These are phyloP conservation scores for Oreotrochilus melanogaster DNA, from an alignment of 2,113 vertebrate genomes.

Conservation along the genomic window DNA sequence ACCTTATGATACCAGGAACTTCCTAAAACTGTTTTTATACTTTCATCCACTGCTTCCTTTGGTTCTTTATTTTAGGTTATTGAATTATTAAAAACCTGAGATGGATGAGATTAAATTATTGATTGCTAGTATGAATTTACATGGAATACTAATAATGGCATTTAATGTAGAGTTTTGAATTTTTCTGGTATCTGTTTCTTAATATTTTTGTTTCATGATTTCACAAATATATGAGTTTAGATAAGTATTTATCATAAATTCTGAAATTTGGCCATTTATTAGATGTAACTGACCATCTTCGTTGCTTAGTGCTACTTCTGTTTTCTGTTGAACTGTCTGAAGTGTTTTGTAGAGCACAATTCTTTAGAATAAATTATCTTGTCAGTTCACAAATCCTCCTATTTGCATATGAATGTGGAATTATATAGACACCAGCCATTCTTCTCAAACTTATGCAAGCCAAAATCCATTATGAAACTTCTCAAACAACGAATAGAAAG, in stretches of 20 bases:
- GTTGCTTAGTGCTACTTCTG: neutral
- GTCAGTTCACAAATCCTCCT: neutral
- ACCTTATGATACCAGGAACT: neutral
- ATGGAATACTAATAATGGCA: neutral
- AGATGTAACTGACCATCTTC: neutral
- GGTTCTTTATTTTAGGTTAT: neutral
- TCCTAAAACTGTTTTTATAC: neutral
- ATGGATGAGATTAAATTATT: neutral
- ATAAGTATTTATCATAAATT: neutral
- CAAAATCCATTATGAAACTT: neutral
- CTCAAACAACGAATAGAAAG: neutral
- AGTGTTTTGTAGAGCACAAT: neutral
- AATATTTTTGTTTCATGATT: neutral
- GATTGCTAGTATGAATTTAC: neutral
- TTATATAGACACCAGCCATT: slow-evolving; percentile 3
- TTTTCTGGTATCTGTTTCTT: slow-evolving; percentile 5
- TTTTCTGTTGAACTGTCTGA: neutral
- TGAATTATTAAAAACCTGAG: neutral
- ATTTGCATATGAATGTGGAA: neutral
- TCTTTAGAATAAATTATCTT: slow-evolving; percentile 16
- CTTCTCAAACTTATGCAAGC: neutral
- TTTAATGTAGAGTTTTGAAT: neutral
- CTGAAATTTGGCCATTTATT: neutral
- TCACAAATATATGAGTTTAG: neutral
- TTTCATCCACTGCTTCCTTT: neutral